Percentiles rank a stretch among this genome's conserved stretches.
Evolutionary conservation across 2,797 vertebrate species (phyloP).

Genomic region (Threskiornis aethiopicus): DNA sequence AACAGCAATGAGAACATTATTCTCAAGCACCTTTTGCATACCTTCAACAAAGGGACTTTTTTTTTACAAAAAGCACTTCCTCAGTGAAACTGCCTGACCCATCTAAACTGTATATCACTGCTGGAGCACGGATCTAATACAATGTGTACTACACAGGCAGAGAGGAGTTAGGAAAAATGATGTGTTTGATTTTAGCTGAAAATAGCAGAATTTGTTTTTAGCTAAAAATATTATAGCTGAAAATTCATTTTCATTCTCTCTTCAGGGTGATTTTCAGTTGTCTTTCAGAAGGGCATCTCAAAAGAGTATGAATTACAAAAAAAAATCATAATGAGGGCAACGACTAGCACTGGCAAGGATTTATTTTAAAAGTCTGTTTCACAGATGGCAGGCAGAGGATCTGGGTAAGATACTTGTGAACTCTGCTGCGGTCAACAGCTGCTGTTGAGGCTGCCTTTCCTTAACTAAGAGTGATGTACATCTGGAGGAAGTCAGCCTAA

Average conservation of each 20-base stretch:
- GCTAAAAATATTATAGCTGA: not conserved
- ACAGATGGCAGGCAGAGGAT: not conserved
- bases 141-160: not conserved
- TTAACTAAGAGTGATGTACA: not conserved
- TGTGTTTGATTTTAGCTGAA: not conserved
- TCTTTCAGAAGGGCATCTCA: not conserved
- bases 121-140: not conserved
- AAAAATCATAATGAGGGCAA: not conserved
- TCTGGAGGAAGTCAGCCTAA: conserved; percentile 13
- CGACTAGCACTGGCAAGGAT: not conserved
- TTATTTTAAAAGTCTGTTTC: not conserved
- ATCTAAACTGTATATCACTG: not conserved
- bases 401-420: not conserved
- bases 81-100: not conserved
- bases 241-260: not conserved
- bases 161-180: not conserved
- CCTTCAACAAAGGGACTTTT: not conserved
- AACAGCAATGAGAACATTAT: not conserved
- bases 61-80: not conserved
- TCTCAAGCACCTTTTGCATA: not conserved
- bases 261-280: not conserved
- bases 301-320: not conserved
- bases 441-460: not conserved
- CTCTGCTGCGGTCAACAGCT: not conserved
- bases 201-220: not conserved